These are phyloP conservation scores for Malurus alboscapulatus DNA, from an alignment of 2,113 vertebrate genomes.

Conservation along the genomic window DNA sequence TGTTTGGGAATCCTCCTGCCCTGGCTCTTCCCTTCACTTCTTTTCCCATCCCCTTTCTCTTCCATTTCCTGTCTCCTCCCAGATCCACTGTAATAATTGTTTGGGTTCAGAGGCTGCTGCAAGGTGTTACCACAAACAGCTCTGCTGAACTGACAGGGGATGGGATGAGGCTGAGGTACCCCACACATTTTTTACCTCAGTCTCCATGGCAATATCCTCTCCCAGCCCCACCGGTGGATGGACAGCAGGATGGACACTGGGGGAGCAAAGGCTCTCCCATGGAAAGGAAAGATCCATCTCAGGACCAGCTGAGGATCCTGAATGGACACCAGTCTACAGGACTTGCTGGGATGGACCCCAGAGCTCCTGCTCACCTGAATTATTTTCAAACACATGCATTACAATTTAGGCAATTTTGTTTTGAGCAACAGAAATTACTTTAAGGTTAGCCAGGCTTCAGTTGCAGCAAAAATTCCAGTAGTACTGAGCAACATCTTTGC, in stretches of 20 bases:
- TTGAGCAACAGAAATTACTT: neutral
- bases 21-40: neutral
- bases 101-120: neutral
- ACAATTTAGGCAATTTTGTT: neutral
- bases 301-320: neutral
- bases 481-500: neutral
- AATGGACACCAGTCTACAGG: neutral
- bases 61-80: neutral
- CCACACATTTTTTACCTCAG: neutral
- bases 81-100: rapidly evolving
- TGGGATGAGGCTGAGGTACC: neutral
- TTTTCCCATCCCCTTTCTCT: neutral
- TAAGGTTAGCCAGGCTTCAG: neutral
- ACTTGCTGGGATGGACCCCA: rapidly evolving
- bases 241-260: neutral
- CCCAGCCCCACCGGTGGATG: neutral
- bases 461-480: neutral
- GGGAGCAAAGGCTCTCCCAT: neutral
- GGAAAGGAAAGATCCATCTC: neutral
- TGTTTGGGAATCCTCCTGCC: too few species aligned
- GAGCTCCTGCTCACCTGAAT: neutral
- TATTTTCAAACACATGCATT: neutral
- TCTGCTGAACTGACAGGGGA: too few species aligned
- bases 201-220: neutral
- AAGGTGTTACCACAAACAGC: too few species aligned